phyloP scores from a whole-genome alignment of 2,888 invertebrate genomes.

The Gonocerus acuteangulatus region DNA sequence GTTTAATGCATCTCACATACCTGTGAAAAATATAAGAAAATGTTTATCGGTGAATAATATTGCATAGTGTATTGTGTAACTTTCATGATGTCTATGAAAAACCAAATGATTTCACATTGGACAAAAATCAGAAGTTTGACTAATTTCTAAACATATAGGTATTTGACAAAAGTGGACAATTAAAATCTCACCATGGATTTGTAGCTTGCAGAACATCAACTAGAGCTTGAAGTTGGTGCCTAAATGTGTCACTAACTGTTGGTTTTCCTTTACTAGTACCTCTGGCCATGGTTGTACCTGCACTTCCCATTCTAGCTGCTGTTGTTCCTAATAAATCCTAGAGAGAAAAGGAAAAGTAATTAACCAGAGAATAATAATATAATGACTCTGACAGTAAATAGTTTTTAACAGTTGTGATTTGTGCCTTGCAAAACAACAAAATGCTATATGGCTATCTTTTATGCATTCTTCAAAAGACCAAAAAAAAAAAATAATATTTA shows the following conservation, averaged over 20 bases:
- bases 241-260: conserved; percentile 82
- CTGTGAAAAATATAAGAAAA: conserved; percentile 45
- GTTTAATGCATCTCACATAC: conserved; percentile 89
- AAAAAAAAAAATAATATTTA: too few species aligned
- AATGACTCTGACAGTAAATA: too few species aligned
- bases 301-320: conserved; percentile 43
- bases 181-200: conserved; percentile 84
- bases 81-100: too few species aligned
- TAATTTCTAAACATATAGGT: too few species aligned
- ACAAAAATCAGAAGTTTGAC: too few species aligned
- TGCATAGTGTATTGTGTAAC: too few species aligned
- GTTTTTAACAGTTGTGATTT: neutral
- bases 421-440: too few species aligned
- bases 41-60: too few species aligned
- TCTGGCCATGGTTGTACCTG: conserved; percentile 57
- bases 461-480: too few species aligned
- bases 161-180: too few species aligned
- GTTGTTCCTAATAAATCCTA: conserved; percentile 49
- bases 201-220: conserved; percentile 85
- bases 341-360: conserved; percentile 28
- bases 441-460: too few species aligned
- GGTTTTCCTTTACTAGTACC: conserved; percentile 84
- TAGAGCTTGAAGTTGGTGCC: conserved; percentile 76
- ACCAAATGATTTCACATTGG: too few species aligned
- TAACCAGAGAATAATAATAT: conserved; percentile 1